These are phyloP conservation scores for Bombus soroeensis DNA, from an alignment of 1,140 invertebrate genomes.

Conservation along the genomic window DNA sequence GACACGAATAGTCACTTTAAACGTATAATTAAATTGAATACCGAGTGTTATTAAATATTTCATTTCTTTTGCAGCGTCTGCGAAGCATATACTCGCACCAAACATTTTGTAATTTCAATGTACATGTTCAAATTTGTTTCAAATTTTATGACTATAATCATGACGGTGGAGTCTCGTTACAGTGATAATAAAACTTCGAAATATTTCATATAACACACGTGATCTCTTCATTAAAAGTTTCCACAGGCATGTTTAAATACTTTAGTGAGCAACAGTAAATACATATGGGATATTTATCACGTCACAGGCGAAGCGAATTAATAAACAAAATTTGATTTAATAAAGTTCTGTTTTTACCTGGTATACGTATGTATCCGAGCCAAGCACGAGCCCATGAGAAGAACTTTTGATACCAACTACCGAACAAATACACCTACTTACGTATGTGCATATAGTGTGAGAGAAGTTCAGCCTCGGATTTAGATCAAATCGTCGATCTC, in stretches of 20 bases:
- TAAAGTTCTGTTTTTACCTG: background rate
- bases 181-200: background rate
- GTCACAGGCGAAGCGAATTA: no score
- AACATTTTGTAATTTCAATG: no score
- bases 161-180: background rate
- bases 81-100: no score
- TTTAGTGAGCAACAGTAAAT: background rate
- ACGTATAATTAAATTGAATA: no score
- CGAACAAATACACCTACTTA: conserved; percentile 22
- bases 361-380: background rate
- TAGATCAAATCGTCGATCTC: conserved; percentile 29
- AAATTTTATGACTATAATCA: background rate
- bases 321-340: no score
- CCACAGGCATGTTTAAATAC: background rate
- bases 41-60: no score
- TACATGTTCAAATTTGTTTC: background rate
- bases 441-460: background rate
- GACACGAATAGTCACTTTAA: no score
- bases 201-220: background rate
- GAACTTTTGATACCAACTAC: conserved; percentile 2
- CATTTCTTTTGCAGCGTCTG: no score
- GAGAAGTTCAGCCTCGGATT: conserved; percentile 18
- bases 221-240: background rate
- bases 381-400: no score
- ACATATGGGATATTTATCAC: background rate